phyloP scores from a whole-genome alignment of 2,888 invertebrate genomes.

The Phanerotoma sp. region DNA sequence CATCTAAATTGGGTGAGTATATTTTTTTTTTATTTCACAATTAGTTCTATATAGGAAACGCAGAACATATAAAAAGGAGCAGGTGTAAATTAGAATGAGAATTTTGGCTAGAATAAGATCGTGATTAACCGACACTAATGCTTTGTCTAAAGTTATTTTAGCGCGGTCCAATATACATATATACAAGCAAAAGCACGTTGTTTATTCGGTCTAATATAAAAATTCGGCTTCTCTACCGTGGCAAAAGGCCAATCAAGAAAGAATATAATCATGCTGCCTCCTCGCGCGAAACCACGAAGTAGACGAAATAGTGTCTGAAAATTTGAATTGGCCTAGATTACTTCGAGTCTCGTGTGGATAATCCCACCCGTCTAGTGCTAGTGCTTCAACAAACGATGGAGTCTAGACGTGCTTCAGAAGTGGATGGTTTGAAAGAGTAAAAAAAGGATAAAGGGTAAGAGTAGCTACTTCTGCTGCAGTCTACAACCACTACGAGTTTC shows the following conservation, averaged over 20 bases:
- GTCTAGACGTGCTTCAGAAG: neutral
- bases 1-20: too few relatives aligned
- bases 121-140: neutral
- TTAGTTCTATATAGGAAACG: slow-evolving; percentile 1
- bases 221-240: slow-evolving; percentile 5
- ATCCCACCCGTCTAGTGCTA: slow-evolving; percentile 7
- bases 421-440: neutral
- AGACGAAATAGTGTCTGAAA: slow-evolving; percentile 40
- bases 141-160: slow-evolving; percentile 1
- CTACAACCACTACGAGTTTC: too few relatives aligned
- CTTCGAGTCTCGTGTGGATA: slow-evolving; percentile 28
- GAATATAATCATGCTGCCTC: slow-evolving; percentile 24
- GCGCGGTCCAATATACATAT: too few relatives aligned
- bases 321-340: slow-evolving; percentile 51
- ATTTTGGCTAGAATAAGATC: slow-evolving; percentile 1
- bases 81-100: slow-evolving; percentile 1
- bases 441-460: neutral
- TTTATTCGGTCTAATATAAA: neutral
- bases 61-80: neutral
- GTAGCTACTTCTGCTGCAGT: too few relatives aligned
- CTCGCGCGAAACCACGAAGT: slow-evolving; percentile 34
- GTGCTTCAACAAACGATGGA: too few relatives aligned
- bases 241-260: slow-evolving; percentile 36
- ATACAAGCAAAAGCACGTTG: slow-evolving; percentile 16
- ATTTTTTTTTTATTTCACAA: too few relatives aligned